Evolutionary conservation across 2,888 invertebrate species (phyloP).

Genomic region (Pammene aurita): DNA sequence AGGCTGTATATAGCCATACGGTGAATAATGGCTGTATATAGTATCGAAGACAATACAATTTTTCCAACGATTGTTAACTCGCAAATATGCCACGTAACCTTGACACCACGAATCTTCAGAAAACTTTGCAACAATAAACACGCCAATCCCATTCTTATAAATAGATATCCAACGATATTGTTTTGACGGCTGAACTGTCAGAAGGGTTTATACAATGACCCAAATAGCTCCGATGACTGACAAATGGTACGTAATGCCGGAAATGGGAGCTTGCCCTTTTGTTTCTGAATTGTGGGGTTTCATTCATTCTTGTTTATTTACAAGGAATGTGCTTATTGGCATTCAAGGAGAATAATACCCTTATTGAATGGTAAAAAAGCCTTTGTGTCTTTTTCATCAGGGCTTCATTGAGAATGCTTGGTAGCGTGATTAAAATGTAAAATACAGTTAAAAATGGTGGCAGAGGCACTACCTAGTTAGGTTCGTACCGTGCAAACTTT

Average conservation of each 20-base stretch:
- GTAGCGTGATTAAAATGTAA: too few species aligned
- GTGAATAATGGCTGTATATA: too few species aligned
- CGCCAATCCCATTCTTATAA: constrained; percentile 1
- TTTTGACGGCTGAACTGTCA: constrained; percentile 10
- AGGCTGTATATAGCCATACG: too few species aligned
- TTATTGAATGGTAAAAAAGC: background rate
- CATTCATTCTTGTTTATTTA: background rate
- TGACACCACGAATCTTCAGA: background rate
- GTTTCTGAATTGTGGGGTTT: background rate
- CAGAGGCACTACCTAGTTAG: too few species aligned
- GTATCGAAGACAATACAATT: too few species aligned
- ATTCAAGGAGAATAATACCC: background rate
- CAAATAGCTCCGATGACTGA: constrained; percentile 13
- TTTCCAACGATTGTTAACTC: too few species aligned
- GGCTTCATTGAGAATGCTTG: background rate
- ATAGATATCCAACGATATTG: background rate
- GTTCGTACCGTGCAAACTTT: too few species aligned
- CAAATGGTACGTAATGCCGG: constrained; percentile 9
- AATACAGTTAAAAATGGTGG: too few species aligned
- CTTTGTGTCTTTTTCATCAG: background rate
- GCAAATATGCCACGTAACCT: too few species aligned
- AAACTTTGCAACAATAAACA: background rate
- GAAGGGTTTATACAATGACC: constrained; percentile 8
- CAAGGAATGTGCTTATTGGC: background rate
- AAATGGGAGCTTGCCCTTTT: background rate